These are phyloP conservation scores for Microchirus variegatus DNA, from an alignment of 2,797 vertebrate genomes.

Conservation along the genomic window DNA sequence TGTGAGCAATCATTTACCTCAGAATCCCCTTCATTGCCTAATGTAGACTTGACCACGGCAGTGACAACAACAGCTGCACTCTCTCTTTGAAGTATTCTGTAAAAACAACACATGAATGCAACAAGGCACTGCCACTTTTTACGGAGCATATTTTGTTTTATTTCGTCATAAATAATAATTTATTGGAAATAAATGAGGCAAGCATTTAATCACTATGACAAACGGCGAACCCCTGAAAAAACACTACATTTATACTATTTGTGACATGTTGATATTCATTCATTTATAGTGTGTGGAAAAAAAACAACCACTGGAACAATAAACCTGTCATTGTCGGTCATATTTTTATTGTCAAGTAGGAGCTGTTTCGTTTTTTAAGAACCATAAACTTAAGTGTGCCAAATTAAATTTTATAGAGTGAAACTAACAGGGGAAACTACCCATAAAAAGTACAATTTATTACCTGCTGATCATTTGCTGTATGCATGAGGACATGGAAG, in stretches of 20 bases:
- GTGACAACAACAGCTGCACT: neutral
- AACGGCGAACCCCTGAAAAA: too few species aligned
- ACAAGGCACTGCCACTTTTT: neutral
- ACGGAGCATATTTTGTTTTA: neutral
- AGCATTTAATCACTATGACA: too few species aligned
- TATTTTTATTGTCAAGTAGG: conserved; percentile 17
- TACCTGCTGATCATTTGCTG: too few species aligned
- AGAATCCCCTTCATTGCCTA: conserved; percentile 27
- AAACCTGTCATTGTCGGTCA: conserved; percentile 30
- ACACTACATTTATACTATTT: neutral
- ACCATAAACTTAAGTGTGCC: conserved; percentile 39
- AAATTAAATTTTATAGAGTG: conserved; percentile 29
- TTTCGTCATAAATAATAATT: conserved; percentile 4
- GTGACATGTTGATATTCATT: too few species aligned
- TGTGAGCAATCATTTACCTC: conserved; percentile 39
- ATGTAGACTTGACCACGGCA: conserved; percentile 17
- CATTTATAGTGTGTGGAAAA: conserved; percentile 5
- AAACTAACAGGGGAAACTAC: conserved; percentile 28
- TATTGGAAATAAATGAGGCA: too few species aligned
- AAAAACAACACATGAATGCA: neutral
- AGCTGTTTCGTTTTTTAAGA: conserved; percentile 37
- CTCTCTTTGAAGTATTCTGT: neutral
- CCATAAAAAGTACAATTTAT: conserved; percentile 29
- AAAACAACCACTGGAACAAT: conserved; percentile 13
- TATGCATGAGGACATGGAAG: too few species aligned